These are phyloP conservation scores for Polydesmus complanatus DNA, from an alignment of 2,888 invertebrate species.

Conservation along the genomic window DNA sequence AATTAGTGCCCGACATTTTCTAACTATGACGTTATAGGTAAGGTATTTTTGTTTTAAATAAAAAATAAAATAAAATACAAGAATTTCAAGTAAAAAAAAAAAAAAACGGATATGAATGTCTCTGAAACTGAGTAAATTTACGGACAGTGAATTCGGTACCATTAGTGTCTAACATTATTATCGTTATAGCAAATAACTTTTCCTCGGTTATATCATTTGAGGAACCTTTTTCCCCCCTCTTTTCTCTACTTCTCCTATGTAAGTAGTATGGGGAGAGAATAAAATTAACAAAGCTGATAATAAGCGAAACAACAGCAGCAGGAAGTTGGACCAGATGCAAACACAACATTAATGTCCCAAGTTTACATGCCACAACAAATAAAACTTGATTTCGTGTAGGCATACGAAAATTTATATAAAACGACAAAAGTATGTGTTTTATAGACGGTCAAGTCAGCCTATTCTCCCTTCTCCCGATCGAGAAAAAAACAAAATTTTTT, in stretches of 20 bases:
- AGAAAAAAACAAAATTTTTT: not conserved
- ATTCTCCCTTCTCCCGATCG: not conserved
- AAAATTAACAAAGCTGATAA: too few species aligned
- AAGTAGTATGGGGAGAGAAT: too few species aligned
- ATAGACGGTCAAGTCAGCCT: too few species aligned
- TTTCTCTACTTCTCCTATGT: too few species aligned
- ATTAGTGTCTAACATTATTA: not conserved
- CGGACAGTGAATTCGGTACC: not conserved
- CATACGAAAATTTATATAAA: not conserved
- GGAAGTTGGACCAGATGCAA: not conserved
- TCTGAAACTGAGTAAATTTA: not conserved
- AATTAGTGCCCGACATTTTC: too few species aligned
- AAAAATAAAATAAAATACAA: too few species aligned
- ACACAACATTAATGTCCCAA: not conserved
- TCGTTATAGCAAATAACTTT: not conserved
- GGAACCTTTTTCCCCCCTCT: too few species aligned
- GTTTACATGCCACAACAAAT: not conserved
- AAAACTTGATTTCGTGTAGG: not conserved
- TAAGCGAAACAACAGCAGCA: not conserved
- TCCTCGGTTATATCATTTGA: not conserved
- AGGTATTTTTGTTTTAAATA: too few species aligned
- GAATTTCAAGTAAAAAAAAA: too few species aligned
- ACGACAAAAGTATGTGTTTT: not conserved
- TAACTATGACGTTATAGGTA: too few species aligned
- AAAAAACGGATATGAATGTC: too few species aligned